phyloP scores from a whole-genome alignment of 2,113 vertebrate genomes.

The Burhinus bistriatus region DNA sequence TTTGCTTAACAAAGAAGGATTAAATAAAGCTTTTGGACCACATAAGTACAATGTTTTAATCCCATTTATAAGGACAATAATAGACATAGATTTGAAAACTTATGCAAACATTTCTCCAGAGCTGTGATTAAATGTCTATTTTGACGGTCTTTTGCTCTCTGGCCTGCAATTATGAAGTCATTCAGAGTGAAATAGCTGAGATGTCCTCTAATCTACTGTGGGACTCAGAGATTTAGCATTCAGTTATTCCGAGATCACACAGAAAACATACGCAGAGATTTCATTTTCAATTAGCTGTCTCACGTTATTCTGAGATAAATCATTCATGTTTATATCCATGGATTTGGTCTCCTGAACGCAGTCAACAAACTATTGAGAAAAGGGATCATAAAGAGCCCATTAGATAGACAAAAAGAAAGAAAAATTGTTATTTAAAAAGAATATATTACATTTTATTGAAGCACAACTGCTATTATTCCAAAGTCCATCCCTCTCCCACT shows the following conservation, averaged over 20 bases:
- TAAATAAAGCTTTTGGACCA: not conserved
- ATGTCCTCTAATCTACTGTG: not conserved
- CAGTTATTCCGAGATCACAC: not conserved
- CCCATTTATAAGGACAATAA: not conserved
- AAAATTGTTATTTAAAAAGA: not conserved
- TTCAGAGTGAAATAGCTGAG: not conserved
- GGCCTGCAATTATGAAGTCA: not conserved
- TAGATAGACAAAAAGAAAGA: not conserved
- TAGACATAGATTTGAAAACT: not conserved
- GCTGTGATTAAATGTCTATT: not conserved
- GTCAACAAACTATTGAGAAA: not conserved
- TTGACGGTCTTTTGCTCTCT: not conserved
- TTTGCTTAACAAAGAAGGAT: not conserved
- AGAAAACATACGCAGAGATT: not conserved
- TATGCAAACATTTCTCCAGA: not conserved
- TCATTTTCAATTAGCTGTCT: not conserved
- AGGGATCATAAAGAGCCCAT: not conserved
- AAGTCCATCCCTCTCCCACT: not conserved
- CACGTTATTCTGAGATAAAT: not conserved
- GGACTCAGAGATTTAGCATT: not conserved
- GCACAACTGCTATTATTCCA: not conserved
- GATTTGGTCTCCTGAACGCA: not conserved
- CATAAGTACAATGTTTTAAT: not conserved
- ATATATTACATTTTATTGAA: not conserved
- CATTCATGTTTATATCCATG: not conserved